phyloP scores from a whole-genome alignment of 2,888 invertebrate genomes.

The Leucozona laternaria region DNA sequence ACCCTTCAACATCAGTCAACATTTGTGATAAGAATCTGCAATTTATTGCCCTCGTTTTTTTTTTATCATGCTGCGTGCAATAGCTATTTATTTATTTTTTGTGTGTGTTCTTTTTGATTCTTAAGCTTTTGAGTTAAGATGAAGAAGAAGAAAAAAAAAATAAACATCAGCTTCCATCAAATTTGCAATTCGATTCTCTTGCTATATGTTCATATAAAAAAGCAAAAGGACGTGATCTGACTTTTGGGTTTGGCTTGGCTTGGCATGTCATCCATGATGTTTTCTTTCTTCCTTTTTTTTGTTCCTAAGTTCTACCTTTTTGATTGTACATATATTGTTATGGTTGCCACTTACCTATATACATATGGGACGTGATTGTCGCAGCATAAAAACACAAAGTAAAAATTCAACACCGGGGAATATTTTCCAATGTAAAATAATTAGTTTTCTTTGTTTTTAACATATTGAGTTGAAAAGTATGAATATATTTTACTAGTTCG shows the following conservation, averaged over 20 bases:
- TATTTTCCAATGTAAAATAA: too few species aligned
- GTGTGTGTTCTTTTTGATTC: conserved; percentile 39
- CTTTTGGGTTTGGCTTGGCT: conserved; percentile 65
- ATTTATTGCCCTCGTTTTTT: conserved; percentile 74
- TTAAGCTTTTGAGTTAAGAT: conserved; percentile 51
- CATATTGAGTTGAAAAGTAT: too few species aligned
- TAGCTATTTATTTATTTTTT: conserved; percentile 44
- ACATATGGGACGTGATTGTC: too few species aligned
- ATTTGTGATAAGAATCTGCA: conserved; percentile 75
- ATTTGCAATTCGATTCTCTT: conserved; percentile 73
- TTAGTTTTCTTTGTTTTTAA: too few species aligned
- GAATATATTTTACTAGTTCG: too few species aligned
- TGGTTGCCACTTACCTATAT: conserved; percentile 30
- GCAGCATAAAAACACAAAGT: not conserved
- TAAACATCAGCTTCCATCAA: conserved; percentile 47
- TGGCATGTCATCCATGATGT: conserved; percentile 40
- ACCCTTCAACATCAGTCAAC: conserved; percentile 73
- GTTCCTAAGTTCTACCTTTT: conserved; percentile 35
- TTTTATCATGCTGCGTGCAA: conserved; percentile 73
- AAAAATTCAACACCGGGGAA: not conserved
- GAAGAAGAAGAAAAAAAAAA: not conserved
- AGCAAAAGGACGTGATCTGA: conserved; percentile 71
- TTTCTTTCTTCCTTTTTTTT: not conserved
- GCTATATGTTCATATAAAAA: conserved; percentile 35
- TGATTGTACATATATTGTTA: conserved; percentile 17